Base-by-base conservation (phyloP, 1,140 invertebrate genomes). In the Conus ventricosus region DNA sequence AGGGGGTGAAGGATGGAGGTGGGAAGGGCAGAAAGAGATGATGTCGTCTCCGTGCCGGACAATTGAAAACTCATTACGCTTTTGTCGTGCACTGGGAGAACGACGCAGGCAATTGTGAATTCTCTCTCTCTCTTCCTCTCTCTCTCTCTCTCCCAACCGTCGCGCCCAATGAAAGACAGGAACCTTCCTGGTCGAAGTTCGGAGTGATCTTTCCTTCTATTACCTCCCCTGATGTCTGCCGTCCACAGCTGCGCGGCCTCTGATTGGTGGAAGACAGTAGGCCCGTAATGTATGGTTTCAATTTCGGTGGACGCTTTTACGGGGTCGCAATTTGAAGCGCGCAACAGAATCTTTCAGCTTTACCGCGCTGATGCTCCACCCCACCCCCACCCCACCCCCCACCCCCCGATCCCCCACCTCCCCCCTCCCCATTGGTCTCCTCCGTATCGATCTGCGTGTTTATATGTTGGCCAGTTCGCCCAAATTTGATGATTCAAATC, bases 161-260 rank as follows among this genome's bases (percentile, higher is more conserved):
- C 80, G 54, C 54, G 23, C 67, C 39, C 27, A 81, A 81, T 81
- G 11, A 80, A 23, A 51, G 53, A 78, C 39, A 39, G 23, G 76
- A 78, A 23, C 13, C 51, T 54, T 51, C 51, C 17, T 51, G 80
- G 80, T 54, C 80, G 80, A 81, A 81, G 80, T 81, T 54, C 80
- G 80, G 80, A 81, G 80, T 81, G 80, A 81, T 53, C 80, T 53
- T 54, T 81, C 80, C 51, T 81, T 51, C 78, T 55, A 51, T 80
- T 67, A 55, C 54, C 53, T 84, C 10, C 67, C 57, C 39, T 85
- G 84, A 75, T 75, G 63, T 85, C 84, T 85, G 84, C 63, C 20
- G 57, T 60, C 84, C 53, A 85, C 84, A 85, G 84, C 84, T 85
- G 84, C 27, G 60, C 20, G n/a, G 25, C 23, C 17, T 75, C 57